These are phyloP conservation scores for Hycleus cichorii DNA, from an alignment of 1,140 invertebrate species.

Conservation along the genomic window DNA sequence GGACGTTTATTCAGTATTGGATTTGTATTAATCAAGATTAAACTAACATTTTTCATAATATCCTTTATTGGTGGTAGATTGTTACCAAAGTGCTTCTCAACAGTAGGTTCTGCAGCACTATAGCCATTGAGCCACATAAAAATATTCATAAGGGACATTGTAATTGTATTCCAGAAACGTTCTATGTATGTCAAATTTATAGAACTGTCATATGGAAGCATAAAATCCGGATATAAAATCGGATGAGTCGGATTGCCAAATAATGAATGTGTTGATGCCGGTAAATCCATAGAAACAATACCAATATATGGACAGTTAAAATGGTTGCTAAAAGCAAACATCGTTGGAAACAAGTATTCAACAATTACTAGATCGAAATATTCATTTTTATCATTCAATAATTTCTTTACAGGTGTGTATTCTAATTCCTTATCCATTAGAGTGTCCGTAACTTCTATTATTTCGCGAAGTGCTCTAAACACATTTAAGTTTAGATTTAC, in stretches of 20 bases:
- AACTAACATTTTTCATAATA: slow-evolving; percentile 25
- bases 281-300: slow-evolving; percentile 28
- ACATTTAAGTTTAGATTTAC: not conserved
- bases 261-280: slow-evolving; percentile 21
- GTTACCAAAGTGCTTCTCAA: slow-evolving; percentile 32
- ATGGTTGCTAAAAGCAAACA: slow-evolving; percentile 29
- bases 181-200: slow-evolving; percentile 27
- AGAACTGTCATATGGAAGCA: slow-evolving; percentile 15
- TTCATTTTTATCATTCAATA: slow-evolving; percentile 32
- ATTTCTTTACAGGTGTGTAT: slow-evolving; percentile 28
- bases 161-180: slow-evolving; percentile 30
- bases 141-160: slow-evolving; percentile 18
- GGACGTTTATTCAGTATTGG: slow-evolving; percentile 25
- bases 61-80: slow-evolving; percentile 25
- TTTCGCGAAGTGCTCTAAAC: not conserved
- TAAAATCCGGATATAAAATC: slow-evolving; percentile 30
- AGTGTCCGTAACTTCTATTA: too few species aligned
- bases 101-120: slow-evolving; percentile 18
- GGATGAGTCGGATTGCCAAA: slow-evolving; percentile 37
- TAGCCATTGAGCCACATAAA: slow-evolving; percentile 13
- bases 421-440: slow-evolving; percentile 17
- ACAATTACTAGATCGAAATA: slow-evolving; percentile 38
- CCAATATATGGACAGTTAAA: slow-evolving; percentile 36
- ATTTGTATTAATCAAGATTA: slow-evolving; percentile 35
- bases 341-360: slow-evolving; percentile 29